These are phyloP conservation scores for Microchirus variegatus DNA, from an alignment of 2,797 vertebrate genomes.

Conservation along the genomic window DNA sequence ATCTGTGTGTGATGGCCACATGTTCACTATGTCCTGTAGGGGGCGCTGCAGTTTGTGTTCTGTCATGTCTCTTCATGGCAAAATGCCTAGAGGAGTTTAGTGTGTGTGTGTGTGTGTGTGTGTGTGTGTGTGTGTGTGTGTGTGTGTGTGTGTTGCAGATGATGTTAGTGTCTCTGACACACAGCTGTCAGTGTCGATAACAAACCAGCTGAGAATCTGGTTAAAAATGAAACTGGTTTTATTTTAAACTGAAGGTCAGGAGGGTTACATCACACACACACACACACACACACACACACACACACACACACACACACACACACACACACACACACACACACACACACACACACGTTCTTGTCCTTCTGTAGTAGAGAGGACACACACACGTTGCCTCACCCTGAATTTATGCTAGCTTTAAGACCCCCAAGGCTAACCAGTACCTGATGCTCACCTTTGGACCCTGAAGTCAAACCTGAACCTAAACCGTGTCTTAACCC, in stretches of 20 bases:
- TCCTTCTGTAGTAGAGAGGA: background rate
- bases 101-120: constrained; percentile 1
- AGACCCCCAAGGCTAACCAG: too few relatives aligned
- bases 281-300: constrained; percentile 25
- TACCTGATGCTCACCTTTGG: too few relatives aligned
- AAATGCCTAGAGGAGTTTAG: background rate
- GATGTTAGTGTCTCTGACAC: constrained; percentile 38
- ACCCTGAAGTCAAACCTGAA: too few relatives aligned
- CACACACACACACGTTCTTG: constrained; percentile 16
- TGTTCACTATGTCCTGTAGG: too few relatives aligned
- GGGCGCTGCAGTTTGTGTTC: too few relatives aligned
- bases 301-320: constrained; percentile 26
- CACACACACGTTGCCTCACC: too few relatives aligned
- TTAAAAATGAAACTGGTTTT: constrained; percentile 1
- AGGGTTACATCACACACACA: constrained; percentile 12
- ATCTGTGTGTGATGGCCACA: too few relatives aligned
- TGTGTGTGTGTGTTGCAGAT: constrained; percentile 2
- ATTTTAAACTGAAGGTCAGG: constrained; percentile 27
- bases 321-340: constrained; percentile 25
- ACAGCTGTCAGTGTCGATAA: constrained; percentile 29
- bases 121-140: constrained; percentile 6
- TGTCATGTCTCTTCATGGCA: too few relatives aligned
- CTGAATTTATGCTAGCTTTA: too few relatives aligned
- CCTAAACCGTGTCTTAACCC: too few relatives aligned
- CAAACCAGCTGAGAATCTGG: constrained; percentile 16